phyloP scores from a whole-genome alignment of 2,888 invertebrate species.

The Drosophila subsilvestris region DNA sequence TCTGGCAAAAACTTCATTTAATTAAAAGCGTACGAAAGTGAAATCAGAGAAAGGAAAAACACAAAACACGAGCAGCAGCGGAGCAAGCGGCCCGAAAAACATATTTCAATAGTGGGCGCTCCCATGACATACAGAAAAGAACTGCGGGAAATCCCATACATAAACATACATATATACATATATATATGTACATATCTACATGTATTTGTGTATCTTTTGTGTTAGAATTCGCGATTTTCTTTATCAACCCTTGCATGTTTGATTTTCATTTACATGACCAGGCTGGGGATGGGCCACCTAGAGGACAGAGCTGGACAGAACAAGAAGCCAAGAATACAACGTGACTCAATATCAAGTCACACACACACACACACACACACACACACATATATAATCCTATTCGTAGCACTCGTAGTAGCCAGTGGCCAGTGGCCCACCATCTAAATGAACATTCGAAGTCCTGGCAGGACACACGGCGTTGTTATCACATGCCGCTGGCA shows the following conservation, averaged over 20 bases:
- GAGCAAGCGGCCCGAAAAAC: conserved; percentile 53
- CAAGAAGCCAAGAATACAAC: conserved; percentile 74
- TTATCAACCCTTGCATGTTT: conserved; percentile 84
- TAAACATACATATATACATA: conserved; percentile 5
- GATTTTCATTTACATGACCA: conserved; percentile 84
- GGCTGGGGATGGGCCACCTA: conserved; percentile 20
- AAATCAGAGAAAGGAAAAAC: conserved; percentile 51
- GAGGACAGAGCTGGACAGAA: conserved; percentile 25
- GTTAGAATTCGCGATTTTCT: conserved; percentile 79
- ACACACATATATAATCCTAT: conserved; percentile 11
- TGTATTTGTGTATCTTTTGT: conserved; percentile 30
- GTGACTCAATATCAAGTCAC: conserved; percentile 67
- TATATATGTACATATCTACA: not conserved
- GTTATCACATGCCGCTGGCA: conserved; percentile 75
- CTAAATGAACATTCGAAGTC: conserved; percentile 79
- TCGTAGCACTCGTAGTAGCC: conserved; percentile 3
- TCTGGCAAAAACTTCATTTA: conserved; percentile 47
- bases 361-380: conserved; percentile 21
- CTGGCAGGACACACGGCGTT: conserved; percentile 61
- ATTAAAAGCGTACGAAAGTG: conserved; percentile 52
- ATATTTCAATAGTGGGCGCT: conserved; percentile 77
- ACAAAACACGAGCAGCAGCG: conserved; percentile 20
- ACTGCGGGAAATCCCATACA: conserved; percentile 9
- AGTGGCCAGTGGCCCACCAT: conserved; percentile 15
- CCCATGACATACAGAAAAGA: conserved; percentile 23